Percentiles rank a stretch among this genome's conserved stretches.
phyloP scores from a whole-genome alignment of 2,113 vertebrate genomes.

The Peromyscus polionotus region DNA sequence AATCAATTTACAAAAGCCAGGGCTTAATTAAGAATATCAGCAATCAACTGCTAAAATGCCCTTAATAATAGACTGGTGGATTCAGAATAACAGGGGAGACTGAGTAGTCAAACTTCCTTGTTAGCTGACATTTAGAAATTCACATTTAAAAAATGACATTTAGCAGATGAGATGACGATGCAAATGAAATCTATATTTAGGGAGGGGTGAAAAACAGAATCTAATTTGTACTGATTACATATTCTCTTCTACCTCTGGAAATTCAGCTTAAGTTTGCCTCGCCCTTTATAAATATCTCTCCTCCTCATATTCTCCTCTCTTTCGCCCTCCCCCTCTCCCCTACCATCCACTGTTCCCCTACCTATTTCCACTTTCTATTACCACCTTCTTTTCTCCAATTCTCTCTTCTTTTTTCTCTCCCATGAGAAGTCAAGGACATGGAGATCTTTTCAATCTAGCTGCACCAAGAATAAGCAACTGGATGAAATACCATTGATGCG shows the following conservation, averaged over 20 bases:
- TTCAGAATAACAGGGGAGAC: slow-evolving; percentile 87
- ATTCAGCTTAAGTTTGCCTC: slow-evolving; percentile 35
- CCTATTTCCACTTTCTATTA: too few relatives aligned
- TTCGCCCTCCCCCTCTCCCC: too few relatives aligned
- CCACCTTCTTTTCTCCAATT: background rate
- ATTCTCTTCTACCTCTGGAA: slow-evolving; percentile 77
- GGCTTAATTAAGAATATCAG: slow-evolving; percentile 86
- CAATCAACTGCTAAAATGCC: slow-evolving; percentile 87
- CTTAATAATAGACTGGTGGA: slow-evolving; percentile 87
- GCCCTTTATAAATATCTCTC: slow-evolving; percentile 7
- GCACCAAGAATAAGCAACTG: too few relatives aligned
- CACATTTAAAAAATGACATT: slow-evolving; percentile 92
- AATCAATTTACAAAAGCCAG: slow-evolving; percentile 81
- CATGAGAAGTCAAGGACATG: background rate
- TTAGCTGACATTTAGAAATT: slow-evolving; percentile 91
- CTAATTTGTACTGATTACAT: slow-evolving; percentile 84
- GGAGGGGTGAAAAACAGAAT: slow-evolving; percentile 85
- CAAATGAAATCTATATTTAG: slow-evolving; percentile 91
- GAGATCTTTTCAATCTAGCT: background rate
- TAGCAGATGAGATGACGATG: slow-evolving; percentile 89
- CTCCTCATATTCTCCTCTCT: too few relatives aligned
- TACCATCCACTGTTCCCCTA: too few relatives aligned
- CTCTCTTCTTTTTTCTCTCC: background rate
- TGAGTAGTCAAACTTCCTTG: slow-evolving; percentile 88
- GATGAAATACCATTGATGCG: background rate